These are phyloP conservation scores for Tridacna crocea DNA, from an alignment of 2,888 invertebrate genomes.

Conservation along the genomic window DNA sequence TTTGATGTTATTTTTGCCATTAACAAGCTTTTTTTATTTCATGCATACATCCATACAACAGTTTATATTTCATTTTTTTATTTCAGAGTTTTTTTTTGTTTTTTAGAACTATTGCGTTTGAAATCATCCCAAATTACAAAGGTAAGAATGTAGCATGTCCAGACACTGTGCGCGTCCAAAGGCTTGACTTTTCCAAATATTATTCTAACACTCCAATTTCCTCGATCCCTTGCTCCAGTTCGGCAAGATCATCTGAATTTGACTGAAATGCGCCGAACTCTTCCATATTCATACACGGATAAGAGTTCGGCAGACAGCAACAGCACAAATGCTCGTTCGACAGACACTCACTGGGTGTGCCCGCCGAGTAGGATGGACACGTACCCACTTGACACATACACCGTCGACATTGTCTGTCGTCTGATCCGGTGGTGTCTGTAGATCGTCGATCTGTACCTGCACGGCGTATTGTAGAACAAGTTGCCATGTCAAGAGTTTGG, in stretches of 20 bases:
- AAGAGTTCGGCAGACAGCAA: conserved; percentile 8
- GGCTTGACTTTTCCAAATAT: too few species aligned
- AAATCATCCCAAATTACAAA: too few species aligned
- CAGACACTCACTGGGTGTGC: background rate
- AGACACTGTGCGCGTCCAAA: too few species aligned
- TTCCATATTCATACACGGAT: conserved; percentile 1
- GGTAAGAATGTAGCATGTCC: too few species aligned
- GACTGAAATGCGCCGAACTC: background rate
- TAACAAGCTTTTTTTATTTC: too few species aligned
- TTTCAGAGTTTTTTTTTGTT: too few species aligned
- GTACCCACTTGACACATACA: background rate
- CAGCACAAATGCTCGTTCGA: conserved; percentile 16
- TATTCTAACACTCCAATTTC: conserved; percentile 11
- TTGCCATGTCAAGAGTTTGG: background rate
- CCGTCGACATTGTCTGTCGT: background rate
- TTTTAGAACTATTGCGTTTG: too few species aligned
- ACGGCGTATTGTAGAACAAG: background rate
- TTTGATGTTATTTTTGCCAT: too few species aligned
- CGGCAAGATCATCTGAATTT: conserved; percentile 8
- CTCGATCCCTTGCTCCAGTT: conserved; percentile 12
- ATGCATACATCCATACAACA: too few species aligned
- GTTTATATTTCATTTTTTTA: too few species aligned
- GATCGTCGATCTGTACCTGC: background rate
- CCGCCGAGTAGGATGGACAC: background rate
- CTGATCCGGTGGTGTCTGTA: background rate